A percentile compares a stretch with the other conserved stretches of the same genome.
Conservation (phyloP, 2,113 vertebrate genomes). For the Turdus rufiventris region DNA sequence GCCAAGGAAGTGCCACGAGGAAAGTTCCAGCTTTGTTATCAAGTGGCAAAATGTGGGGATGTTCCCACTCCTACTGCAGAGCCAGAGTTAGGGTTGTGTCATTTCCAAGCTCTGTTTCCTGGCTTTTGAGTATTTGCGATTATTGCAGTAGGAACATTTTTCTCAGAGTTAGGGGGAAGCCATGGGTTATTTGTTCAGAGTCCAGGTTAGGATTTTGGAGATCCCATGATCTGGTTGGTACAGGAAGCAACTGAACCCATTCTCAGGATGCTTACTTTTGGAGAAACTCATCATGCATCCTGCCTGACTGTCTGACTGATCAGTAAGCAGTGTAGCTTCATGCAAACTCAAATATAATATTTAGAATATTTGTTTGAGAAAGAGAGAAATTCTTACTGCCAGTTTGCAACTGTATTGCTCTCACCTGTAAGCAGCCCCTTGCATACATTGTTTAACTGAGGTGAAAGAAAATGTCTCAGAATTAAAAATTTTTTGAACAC, state of each 20-base stretch:
- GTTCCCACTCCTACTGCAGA: not conserved
- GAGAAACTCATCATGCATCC: not conserved
- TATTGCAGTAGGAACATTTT: not conserved
- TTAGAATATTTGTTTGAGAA: not conserved
- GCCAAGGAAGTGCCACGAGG: not conserved
- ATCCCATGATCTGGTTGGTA: not conserved
- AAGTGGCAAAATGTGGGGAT: not conserved
- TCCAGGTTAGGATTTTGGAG: not conserved
- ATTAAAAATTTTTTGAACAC: not conserved
- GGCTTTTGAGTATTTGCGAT: not conserved
- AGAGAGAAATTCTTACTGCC: not conserved
- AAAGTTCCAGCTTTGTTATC: not conserved
- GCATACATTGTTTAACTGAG: not conserved
- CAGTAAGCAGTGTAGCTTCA: not conserved
- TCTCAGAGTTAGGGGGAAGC: not conserved
- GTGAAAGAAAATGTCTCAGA: not conserved
- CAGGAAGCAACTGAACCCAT: not conserved
- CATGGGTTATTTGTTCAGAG: not conserved
- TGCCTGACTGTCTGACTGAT: not conserved
- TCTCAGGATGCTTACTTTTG: not conserved
- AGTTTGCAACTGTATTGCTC: not conserved
- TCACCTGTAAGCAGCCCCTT: not conserved
- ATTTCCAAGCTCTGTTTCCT: not conserved
- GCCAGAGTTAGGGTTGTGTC: accelerated
- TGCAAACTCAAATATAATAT: not conserved